Evolutionary conservation across 2,888 invertebrate genomes (phyloP), one percentile per base, ranked within the genome.

Genomic region (Hydroisotoma schaefferi): DNA sequence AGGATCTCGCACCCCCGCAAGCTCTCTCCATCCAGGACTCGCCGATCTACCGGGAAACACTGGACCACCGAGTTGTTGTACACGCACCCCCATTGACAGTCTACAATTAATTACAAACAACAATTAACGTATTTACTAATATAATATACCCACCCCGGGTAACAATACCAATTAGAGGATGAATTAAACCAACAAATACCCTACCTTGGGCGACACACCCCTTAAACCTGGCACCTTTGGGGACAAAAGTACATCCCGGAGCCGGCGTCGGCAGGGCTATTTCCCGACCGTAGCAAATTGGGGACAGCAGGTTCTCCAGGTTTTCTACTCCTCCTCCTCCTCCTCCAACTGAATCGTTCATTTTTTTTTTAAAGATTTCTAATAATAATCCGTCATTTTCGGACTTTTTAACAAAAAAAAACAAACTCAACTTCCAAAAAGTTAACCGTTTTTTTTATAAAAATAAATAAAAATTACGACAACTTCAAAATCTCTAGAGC

Each of bases 171-270:
- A 20, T 44, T 6, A 10, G 23, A 29, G 20, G 38, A n/a, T n/a
- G n/a, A n/a, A n/a, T n/a, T n/a, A n/a, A n/a, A n/a, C n/a, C n/a
- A n/a, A n/a, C n/a, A 29, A 37, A 26, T 12, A 23, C 6, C 18
- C 43, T 59, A 70, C 71, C 66, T 54, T 70, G 63, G 4, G 71
- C 63, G 28, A 72, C 63, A 18, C 65, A 62, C 18, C 66, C 70
- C 5, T 59, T 58, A 2, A 61, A 40, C 25, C 63, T 57, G 26
- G 57, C 46, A 22, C 61, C 67, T n/a, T 55, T 43, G 23, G 61
- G 62, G 6, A 70, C 61, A 2, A 29, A 18, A 0, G 52, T 33
- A n/a, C 18, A 23, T 40, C 65, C 65, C 5, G 65, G 65, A 3
- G 12, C 40, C 8, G 59, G 23, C 47, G 56, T 57, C 2, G 65